A percentile compares a stretch with the other conserved stretches of the same genome.
Conservation (phyloP, 2,113 vertebrate genomes). For the Gasterosteus nipponicus region DNA sequence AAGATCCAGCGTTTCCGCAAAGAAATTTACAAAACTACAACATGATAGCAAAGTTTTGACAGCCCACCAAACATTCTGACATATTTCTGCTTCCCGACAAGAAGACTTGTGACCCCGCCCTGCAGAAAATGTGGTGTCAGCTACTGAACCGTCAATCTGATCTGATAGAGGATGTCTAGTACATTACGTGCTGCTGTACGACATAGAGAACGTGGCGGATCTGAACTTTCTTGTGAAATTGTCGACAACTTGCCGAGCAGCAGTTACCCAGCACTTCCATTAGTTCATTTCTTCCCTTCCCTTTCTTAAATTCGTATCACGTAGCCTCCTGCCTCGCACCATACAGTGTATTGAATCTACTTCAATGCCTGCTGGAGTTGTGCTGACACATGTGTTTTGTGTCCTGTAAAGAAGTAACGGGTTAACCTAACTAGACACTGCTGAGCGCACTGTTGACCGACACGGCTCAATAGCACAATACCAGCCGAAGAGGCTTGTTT, state of each 20-base stretch:
- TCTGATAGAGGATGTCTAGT: constrained; percentile 11
- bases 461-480: constrained; percentile 32
- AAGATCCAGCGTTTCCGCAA: not conserved
- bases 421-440: not conserved
- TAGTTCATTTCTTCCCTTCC: not conserved
- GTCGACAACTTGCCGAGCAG: not conserved
- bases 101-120: not conserved
- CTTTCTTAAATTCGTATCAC: not conserved
- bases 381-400: not conserved
- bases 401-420: constrained; percentile 3
- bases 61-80: no score
- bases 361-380: not conserved
- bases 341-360: not conserved
- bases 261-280: not conserved
- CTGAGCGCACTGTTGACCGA: constrained; percentile 24
- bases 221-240: not conserved
- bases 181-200: not conserved
- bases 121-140: not conserved
- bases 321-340: not conserved
- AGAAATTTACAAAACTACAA: not conserved
- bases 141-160: constrained; percentile 1
- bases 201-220: not conserved
- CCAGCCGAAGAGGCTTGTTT: not conserved
- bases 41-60: not conserved
- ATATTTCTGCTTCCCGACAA: not conserved